Base-by-base conservation (phyloP, 1,140 invertebrate genomes). In the Meloidogyne floridensis region DNA sequence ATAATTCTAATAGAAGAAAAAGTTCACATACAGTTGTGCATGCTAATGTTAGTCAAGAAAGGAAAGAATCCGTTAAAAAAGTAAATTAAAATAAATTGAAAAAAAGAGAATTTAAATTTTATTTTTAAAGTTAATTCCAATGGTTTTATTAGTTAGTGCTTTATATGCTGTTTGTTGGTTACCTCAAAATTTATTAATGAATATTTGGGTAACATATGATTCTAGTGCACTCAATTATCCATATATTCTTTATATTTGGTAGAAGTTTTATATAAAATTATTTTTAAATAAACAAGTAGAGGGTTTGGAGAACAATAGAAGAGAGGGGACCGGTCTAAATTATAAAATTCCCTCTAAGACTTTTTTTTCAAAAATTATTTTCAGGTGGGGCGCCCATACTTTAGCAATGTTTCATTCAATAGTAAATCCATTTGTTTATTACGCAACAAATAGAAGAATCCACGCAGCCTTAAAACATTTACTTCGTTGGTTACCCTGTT, bases 111-210 rank as follows among this genome's bases (percentile, higher is more conserved):
- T 71, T 71, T 54, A 72, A 11, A 72, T 72, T 47, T 72, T 15
- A 10, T 54, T 54, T 54, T 54, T 54, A 76, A 54, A 76, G 10
- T 42, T 56, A 77, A 86, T 88, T 72, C 89, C 87, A 13, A 90
- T 88, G 87, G 87, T 90, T 0, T 80, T 88, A 51, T 81, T 88
- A 32, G 86, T 88, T 56, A 89, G 84, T 42, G 87, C 85, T 20
- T 77, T 90, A 51, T 88, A 90, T 71, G 87, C 87, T 10, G 83
- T 86, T n/a, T 89, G 88, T 74, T 90, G 88, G 88, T 79, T 90
- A 54, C 88, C 88, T 10, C 87, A 90, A 80, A 90, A 90, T 82
- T 71, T 89, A 53, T 76, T 89, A 71, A 90, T 89, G 85, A 89
- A 90, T 78, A 89, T 89, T 73, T 84, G 87, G 83, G 79, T 90